Conservation (phyloP, 92 coral and sea anemone genomes). For the Epizoanthus ramosus region DNA sequence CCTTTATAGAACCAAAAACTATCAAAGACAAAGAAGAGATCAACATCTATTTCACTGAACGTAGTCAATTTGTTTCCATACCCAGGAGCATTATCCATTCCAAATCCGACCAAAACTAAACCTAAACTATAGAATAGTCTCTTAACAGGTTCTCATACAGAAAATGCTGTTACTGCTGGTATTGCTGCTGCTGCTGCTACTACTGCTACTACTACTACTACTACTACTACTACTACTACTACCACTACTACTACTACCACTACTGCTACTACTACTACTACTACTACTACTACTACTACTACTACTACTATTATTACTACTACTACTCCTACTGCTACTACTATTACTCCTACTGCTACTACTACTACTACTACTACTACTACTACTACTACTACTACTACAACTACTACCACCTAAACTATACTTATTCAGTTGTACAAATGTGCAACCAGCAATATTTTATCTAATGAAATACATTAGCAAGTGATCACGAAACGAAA, state of each 20-base stretch:
- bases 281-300: conserved; percentile 12
- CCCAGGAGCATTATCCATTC: too few relatives aligned
- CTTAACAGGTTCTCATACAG: not conserved
- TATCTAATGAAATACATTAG: too few relatives aligned
- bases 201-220: not conserved
- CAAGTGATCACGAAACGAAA: too few relatives aligned
- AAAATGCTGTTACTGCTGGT: not conserved
- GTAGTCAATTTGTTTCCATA: too few relatives aligned
- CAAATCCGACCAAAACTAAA: not conserved
- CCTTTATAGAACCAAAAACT: too few relatives aligned
- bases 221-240: not conserved
- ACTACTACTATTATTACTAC: not conserved
- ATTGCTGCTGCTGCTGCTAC: not conserved
- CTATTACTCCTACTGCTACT: conserved; percentile 6
- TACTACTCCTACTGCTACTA: too few relatives aligned
- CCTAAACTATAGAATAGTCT: not conserved
- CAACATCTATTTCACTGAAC: too few relatives aligned
- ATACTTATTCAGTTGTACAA: too few relatives aligned
- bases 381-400: conserved; percentile 17
- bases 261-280: conserved; percentile 4
- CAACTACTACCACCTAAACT: conserved; percentile 4
- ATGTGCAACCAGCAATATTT: not conserved
- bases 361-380: conserved; percentile 11
- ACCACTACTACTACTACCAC: not conserved
- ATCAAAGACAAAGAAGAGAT: too few relatives aligned